Percentiles rank a stretch among this genome's conserved stretches.
phyloP scores from a whole-genome alignment of 2,888 invertebrate genomes.

The Incurvaria masculella region DNA sequence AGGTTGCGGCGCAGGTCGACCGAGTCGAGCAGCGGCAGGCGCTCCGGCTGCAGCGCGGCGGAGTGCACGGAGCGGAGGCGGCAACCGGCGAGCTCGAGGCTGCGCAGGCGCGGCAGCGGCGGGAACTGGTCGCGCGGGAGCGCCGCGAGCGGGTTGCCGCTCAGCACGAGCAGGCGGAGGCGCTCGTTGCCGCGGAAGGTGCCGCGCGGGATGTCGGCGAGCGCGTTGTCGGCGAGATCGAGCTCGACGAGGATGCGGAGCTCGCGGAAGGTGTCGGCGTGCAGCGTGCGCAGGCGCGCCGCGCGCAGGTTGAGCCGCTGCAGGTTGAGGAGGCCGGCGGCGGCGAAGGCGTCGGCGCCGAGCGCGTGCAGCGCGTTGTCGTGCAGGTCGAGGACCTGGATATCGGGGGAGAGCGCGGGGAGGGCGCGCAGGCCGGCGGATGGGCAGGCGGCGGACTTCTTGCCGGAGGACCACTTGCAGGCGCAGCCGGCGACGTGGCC shows the following conservation, averaged over 20 bases:
- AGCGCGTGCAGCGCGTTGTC: slow-evolving; percentile 73
- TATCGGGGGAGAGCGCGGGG: slow-evolving; percentile 54
- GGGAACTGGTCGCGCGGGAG: slow-evolving; percentile 79
- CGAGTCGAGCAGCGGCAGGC: slow-evolving; percentile 74
- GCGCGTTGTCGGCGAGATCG: slow-evolving; percentile 79
- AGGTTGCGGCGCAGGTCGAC: slow-evolving; percentile 78
- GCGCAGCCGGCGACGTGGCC: slow-evolving; percentile 68
- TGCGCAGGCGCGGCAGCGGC: slow-evolving; percentile 71
- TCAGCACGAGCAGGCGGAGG: slow-evolving; percentile 71
- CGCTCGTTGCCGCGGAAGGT: slow-evolving; percentile 83
- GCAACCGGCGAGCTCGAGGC: slow-evolving; percentile 77
- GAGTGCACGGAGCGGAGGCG: slow-evolving; percentile 69
- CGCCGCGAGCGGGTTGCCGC: slow-evolving; percentile 74
- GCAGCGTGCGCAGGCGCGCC: slow-evolving; percentile 68
- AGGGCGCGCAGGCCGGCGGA: slow-evolving; percentile 71
- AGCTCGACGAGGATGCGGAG: slow-evolving; percentile 82
- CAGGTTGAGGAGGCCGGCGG: slow-evolving; percentile 76
- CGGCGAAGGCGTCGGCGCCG: slow-evolving; percentile 72
- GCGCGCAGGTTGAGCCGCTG: slow-evolving; percentile 79
- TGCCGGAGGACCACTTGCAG: slow-evolving; percentile 91
- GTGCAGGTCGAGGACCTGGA: slow-evolving; percentile 74
- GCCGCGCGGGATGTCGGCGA: slow-evolving; percentile 68
- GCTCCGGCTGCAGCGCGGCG: slow-evolving; percentile 63
- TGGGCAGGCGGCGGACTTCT: slow-evolving; percentile 83
- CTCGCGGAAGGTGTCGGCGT: slow-evolving; percentile 79